These are phyloP conservation scores for Podarcis lilfordi DNA, from an alignment of 2,797 vertebrate genomes.

Conservation along the genomic window DNA sequence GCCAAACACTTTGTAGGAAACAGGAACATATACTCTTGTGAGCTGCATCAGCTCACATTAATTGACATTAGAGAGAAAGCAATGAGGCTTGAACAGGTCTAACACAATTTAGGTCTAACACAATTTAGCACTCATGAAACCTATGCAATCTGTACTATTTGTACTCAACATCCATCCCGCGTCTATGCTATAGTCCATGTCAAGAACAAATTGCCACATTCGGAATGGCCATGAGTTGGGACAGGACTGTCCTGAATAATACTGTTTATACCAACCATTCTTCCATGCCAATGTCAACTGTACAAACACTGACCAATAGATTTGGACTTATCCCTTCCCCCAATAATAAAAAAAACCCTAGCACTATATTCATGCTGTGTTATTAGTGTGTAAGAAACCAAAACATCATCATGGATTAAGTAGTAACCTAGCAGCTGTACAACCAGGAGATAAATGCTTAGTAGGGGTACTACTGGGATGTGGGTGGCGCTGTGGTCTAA, in stretches of 20 bases:
- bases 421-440: neutral
- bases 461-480: too few relatives aligned
- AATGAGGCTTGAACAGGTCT: neutral
- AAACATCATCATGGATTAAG: neutral
- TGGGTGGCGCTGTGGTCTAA: too few relatives aligned
- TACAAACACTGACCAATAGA: neutral
- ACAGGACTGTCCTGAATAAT: neutral
- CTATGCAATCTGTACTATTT: neutral
- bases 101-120: neutral
- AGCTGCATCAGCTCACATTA: slow-evolving; percentile 18
- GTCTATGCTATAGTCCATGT: too few relatives aligned
- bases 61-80: slow-evolving; percentile 9
- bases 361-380: neutral
- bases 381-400: neutral
- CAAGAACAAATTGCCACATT: neutral
- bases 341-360: neutral
- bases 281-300: neutral
- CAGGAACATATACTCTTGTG: slow-evolving; percentile 15
- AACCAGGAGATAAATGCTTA: too few relatives aligned
- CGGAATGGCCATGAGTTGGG: neutral
- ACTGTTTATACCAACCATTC: neutral
- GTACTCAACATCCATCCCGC: neutral
- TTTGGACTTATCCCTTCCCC: neutral
- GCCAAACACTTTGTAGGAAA: neutral
- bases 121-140: neutral